A percentile compares a stretch with the other conserved stretches of the same genome.
These are phyloP conservation scores for Plestiodon gilberti DNA, from an alignment of 2,113 vertebrate species.

Conservation along the genomic window DNA sequence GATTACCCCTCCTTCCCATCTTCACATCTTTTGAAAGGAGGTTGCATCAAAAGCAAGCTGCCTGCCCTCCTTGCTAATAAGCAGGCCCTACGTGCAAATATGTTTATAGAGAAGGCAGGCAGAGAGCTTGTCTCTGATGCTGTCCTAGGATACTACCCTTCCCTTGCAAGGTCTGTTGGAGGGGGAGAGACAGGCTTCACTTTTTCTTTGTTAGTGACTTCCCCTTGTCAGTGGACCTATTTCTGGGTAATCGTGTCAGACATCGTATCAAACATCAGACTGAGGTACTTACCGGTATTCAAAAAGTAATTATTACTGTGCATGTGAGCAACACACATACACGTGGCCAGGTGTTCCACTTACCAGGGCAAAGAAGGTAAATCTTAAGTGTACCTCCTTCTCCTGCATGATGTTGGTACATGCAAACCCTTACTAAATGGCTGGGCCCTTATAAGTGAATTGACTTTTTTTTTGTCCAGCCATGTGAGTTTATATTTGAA, in stretches of 20 bases:
- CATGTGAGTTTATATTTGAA: not conserved
- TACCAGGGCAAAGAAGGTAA: not conserved
- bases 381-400: too few relatives aligned
- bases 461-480: not conserved
- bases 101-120: not conserved
- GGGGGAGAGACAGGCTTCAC: not conserved
- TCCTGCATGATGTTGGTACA: not conserved
- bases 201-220: not conserved
- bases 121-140: not conserved
- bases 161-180: not conserved
- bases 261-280: too few relatives aligned
- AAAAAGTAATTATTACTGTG: not conserved
- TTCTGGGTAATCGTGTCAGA: too few relatives aligned
- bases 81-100: too few relatives aligned
- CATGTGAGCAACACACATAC: not conserved
- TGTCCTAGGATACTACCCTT: not conserved
- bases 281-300: not conserved
- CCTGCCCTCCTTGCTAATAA: not conserved
- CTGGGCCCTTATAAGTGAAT: not conserved
- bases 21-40: not conserved
- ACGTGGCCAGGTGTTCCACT: not conserved
- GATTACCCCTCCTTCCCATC: too few relatives aligned
- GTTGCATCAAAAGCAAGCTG: not conserved
- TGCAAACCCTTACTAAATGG: not conserved
- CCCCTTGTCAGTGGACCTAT: not conserved